Evolutionary conservation across 2,113 vertebrate genomes (phyloP), one percentile per base, ranked within the genome.

Genomic region (Turdus rufiventris): DNA sequence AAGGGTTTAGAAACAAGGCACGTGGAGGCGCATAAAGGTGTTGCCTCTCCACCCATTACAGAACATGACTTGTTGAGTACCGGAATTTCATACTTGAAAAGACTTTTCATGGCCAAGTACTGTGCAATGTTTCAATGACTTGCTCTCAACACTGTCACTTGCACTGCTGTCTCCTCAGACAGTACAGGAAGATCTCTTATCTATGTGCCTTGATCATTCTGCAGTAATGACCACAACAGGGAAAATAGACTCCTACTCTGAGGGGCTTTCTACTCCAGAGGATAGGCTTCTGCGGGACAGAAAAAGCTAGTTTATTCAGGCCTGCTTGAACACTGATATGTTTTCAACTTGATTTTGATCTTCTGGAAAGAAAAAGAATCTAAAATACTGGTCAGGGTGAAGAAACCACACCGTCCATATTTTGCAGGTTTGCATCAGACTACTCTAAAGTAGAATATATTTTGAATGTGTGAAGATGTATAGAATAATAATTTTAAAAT

Each of bases 1-100:
- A 28, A 70, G 16, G 11, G 9, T 9, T 53, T 51, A 40, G 36
- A 50, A 85, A 85, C 0, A 2, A 54, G 10, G 19, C 13, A 36
- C 0, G 0, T 12, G 18, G 66, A 68, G 7, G 14, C 28, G 16
- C 17, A 48, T 2, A 29, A 14, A 21, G 12, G n/a, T 16, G 9
- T 28, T 67, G 8, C 19, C 51, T 9, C 47, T 71, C 17, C 10
- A 31, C 8, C 12, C 3, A 3, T 62, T 38, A 73, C 45, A 77
- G 56, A 74, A 78, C 2, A 23, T 2, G 16, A 5, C 21, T 33
- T 20, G 20, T 28, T 76, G n/a, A 82, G 83, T 20, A 85, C 8
- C 26, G 8, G 36, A 72, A 60, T 43, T 82, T 21, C 4, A 4
- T 31, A 10, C 43, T 62, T 50, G 25, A 47, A 85, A 74, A 82